Conservation (phyloP, 1,140 invertebrate species). For the Cotesia chilonis region DNA sequence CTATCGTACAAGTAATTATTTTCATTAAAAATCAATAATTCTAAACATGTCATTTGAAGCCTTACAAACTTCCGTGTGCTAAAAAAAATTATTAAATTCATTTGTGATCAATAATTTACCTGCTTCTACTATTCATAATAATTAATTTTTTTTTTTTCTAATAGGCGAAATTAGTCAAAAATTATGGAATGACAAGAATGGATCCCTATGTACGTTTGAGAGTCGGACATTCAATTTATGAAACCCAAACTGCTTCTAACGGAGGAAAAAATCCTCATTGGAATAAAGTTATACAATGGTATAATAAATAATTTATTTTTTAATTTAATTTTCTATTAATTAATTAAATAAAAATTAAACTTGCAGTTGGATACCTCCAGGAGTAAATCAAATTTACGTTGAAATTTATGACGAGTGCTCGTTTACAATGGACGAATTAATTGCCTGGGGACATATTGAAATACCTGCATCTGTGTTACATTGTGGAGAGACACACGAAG, state of each 20-base stretch:
- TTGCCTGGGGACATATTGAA: conserved; percentile 89
- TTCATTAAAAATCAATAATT: background rate
- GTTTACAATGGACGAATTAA: conserved; percentile 93
- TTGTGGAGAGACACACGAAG: conserved; percentile 88
- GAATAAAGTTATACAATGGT: conserved; percentile 94
- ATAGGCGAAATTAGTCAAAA: conserved; percentile 90
- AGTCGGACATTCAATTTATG: conserved; percentile 92
- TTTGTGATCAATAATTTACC: background rate
- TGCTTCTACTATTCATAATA: conserved; percentile 68
- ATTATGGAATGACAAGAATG: conserved; percentile 96
- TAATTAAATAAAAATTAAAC: conserved; percentile 33
- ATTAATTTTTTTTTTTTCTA: conserved; percentile 22
- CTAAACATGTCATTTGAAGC: too few relatives aligned
- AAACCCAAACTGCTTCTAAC: conserved; percentile 93
- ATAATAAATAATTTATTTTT: conserved; percentile 34
- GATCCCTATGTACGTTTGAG: conserved; percentile 94
- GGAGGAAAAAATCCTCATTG: conserved; percentile 95
- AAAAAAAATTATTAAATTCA: conserved; percentile 5
- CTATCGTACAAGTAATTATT: conserved; percentile 76
- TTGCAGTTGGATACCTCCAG: conserved; percentile 81
- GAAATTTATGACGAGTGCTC: conserved; percentile 98
- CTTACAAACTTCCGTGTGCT: too few relatives aligned
- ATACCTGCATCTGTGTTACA: conserved; percentile 83
- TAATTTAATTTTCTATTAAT: too few relatives aligned
- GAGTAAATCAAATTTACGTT: conserved; percentile 87